Percentiles rank a stretch among this genome's conserved stretches.
Conservation (phyloP, 2,113 vertebrate genomes). For the Chloroceryle aenea region DNA sequence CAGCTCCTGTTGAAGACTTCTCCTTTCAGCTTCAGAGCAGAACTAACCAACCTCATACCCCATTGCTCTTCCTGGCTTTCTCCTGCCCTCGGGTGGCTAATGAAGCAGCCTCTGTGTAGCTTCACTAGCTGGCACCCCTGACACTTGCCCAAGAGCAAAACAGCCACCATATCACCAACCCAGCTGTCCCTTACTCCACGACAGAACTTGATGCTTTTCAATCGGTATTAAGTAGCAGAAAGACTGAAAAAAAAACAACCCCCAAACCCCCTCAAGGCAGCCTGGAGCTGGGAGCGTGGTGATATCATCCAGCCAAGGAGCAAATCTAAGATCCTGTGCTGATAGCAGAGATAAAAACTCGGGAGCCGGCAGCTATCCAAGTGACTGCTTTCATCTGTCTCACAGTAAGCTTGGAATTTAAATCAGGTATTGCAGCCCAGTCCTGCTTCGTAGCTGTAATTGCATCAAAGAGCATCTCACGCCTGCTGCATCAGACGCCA, state of each 20-base stretch:
- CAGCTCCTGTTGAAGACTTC: not conserved
- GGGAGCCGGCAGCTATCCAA: not conserved
- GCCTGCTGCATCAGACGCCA: not conserved
- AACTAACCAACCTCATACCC: not conserved
- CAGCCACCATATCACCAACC: not conserved
- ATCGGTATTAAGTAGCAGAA: not conserved
- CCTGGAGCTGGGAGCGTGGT: not conserved
- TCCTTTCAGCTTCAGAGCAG: not conserved
- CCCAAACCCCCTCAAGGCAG: not conserved
- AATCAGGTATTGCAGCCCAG: constrained; percentile 10
- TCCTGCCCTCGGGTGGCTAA: not conserved
- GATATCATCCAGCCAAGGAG: not conserved
- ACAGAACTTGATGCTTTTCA: not conserved
- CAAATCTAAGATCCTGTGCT: not conserved
- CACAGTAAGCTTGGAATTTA: not conserved
- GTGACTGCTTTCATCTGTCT: constrained; percentile 27
- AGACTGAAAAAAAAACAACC: not conserved
- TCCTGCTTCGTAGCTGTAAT: not conserved
- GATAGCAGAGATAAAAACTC: not conserved
- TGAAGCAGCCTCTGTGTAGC: not conserved
- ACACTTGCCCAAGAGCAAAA: not conserved
- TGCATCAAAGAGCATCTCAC: constrained; percentile 41
- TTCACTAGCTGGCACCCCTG: not conserved
- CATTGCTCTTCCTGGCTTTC: not conserved
- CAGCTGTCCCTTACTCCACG: not conserved